Evolutionary conservation across 2,888 invertebrate species (phyloP).

Genomic region (Lycocerus yunnanus): DNA sequence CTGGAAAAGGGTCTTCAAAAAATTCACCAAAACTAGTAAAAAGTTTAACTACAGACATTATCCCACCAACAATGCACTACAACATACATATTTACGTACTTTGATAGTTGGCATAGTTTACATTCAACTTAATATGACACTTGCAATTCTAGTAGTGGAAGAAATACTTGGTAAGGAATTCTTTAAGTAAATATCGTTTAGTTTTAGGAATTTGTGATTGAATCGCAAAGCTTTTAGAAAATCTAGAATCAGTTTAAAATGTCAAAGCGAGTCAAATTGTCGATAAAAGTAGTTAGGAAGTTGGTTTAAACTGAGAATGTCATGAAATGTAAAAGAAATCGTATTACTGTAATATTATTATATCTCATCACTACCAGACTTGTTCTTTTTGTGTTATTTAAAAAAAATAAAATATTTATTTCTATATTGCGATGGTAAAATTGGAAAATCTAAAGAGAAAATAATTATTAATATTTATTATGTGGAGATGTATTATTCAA

Average conservation of each 20-base stretch:
- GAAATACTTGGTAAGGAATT: not conserved
- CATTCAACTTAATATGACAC: not conserved
- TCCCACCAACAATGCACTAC: too few species aligned
- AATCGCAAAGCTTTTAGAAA: slow-evolving; percentile 18
- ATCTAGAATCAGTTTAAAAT: slow-evolving; percentile 29
- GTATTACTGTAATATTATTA: not conserved
- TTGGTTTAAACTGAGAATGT: not conserved
- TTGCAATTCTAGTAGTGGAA: not conserved
- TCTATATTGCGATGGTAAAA: not conserved
- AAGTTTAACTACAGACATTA: too few species aligned
- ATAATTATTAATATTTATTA: not conserved
- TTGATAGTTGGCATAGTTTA: not conserved
- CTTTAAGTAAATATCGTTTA: slow-evolving; percentile 23
- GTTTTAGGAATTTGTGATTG: slow-evolving; percentile 26
- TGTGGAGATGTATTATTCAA: not conserved
- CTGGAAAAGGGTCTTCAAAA: too few species aligned
- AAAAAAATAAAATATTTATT: not conserved
- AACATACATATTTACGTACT: too few species aligned
- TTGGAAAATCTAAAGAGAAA: not conserved
- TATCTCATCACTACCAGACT: not conserved
- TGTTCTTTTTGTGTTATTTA: not conserved
- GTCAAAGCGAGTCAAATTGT: slow-evolving; percentile 27
- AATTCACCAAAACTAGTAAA: too few species aligned
- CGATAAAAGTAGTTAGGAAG: slow-evolving; percentile 10
- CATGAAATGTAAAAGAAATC: not conserved